A percentile compares a stretch with the other conserved stretches of the same genome.
These are phyloP conservation scores for Distichodus sexfasciatus DNA, from an alignment of 2,797 vertebrate genomes.

Conservation along the genomic window DNA sequence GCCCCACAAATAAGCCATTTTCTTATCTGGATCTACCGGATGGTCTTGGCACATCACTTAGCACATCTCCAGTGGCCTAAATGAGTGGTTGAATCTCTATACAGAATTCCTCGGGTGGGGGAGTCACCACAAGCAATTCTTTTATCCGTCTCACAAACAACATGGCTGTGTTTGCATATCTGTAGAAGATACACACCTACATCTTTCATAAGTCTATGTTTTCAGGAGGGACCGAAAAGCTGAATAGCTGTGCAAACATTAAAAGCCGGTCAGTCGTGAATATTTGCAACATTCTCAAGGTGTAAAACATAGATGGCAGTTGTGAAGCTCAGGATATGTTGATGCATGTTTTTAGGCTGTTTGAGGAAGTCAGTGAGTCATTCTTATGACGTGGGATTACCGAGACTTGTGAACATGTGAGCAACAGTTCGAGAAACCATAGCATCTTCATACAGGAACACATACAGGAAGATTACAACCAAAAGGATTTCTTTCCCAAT, in stretches of 20 bases:
- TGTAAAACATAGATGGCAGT: neutral
- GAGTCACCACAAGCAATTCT: neutral
- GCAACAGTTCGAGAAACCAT: neutral
- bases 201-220: neutral
- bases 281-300: neutral
- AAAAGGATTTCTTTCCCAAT: no score
- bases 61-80: neutral
- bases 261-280: neutral
- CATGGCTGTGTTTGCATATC: slow-evolving; percentile 27
- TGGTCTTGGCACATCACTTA: neutral
- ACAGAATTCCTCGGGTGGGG: no score
- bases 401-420: neutral
- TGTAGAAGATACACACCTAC: neutral
- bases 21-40: neutral
- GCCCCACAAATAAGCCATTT: neutral
- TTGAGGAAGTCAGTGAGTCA: slow-evolving; percentile 26
- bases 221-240: neutral
- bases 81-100: no score
- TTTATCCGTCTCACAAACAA: neutral
- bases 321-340: neutral
- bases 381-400: neutral
- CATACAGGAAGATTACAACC: no score
- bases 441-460: neutral
- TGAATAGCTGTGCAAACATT: no score
- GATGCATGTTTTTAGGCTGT: neutral